Evolutionary conservation across 2,113 vertebrate genomes (phyloP).

Genomic region (Xiphophorus maculatus): DNA sequence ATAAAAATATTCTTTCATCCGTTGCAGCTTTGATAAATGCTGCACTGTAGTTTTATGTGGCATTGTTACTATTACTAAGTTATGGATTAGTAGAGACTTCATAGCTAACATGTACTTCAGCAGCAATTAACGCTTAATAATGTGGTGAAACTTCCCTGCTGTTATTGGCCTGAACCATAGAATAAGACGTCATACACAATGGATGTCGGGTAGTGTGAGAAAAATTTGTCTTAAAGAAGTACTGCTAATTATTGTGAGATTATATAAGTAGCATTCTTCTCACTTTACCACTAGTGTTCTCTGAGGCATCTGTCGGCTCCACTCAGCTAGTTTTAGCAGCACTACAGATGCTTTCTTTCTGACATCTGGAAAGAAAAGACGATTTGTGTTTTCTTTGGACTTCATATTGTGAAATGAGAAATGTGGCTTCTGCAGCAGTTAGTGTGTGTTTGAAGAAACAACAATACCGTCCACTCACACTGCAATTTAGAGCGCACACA

Average conservation of each 20-base stretch:
- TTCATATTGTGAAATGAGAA: constrained; percentile 37
- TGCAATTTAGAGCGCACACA: constrained; percentile 8
- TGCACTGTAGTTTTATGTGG: background rate
- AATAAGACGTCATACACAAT: constrained; percentile 1
- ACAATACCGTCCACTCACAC: constrained; percentile 1
- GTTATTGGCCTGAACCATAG: background rate
- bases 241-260: constrained; percentile 1
- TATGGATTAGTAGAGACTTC: constrained; percentile 10
- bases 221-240: background rate
- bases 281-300: constrained; percentile 9
- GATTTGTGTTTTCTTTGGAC: constrained; percentile 44
- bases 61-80: constrained; percentile 9
- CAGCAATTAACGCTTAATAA: constrained; percentile 31
- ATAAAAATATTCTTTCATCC: background rate
- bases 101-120: constrained; percentile 19
- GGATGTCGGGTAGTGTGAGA: background rate
- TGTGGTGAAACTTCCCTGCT: background rate
- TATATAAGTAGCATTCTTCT: background rate
- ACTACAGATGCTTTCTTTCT: constrained; percentile 43
- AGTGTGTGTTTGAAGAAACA: constrained; percentile 16
- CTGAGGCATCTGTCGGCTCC: constrained; percentile 23
- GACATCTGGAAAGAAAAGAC: constrained; percentile 59
- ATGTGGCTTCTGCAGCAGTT: constrained; percentile 27
- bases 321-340: constrained; percentile 20
- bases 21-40: constrained; percentile 3